Evolutionary conservation across 2,888 invertebrate species (phyloP).

Genomic region (Limnephilus rhombicus): DNA sequence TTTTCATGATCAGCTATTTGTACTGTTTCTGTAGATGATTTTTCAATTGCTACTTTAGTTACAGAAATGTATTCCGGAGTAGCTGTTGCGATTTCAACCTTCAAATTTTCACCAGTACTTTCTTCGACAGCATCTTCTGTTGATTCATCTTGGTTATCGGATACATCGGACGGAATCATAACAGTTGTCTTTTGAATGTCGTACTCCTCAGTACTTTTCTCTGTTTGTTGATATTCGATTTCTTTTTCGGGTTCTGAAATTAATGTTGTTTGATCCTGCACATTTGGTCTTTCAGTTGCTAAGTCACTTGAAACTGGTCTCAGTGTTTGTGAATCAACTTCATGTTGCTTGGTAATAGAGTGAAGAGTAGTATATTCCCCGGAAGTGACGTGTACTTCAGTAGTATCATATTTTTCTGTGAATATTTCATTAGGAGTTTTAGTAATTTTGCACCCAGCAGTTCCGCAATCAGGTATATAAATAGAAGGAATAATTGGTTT

Average conservation of each 20-base stretch:
- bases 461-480: slow-evolving; percentile 64
- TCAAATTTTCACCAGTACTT: background rate
- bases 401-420: slow-evolving; percentile 61
- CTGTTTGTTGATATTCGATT: background rate
- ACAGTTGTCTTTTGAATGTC: slow-evolving; percentile 23
- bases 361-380: slow-evolving; percentile 49
- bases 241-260: background rate
- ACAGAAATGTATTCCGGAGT: too few species aligned
- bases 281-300: background rate
- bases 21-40: background rate
- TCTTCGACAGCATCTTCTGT: slow-evolving; percentile 6
- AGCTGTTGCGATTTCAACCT: background rate
- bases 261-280: slow-evolving; percentile 17
- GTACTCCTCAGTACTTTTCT: slow-evolving; percentile 1
- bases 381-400: slow-evolving; percentile 68
- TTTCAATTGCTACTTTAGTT: background rate
- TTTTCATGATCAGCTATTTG: background rate
- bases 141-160: background rate
- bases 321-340: slow-evolving; percentile 8
- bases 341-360: slow-evolving; percentile 48
- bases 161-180: background rate
- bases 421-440: slow-evolving; percentile 52
- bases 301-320: background rate
- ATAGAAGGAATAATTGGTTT: slow-evolving; percentile 63
- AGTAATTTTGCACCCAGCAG: slow-evolving; percentile 63